Evolutionary conservation across 2,888 invertebrate species (phyloP), one percentile per base, ranked within the genome.

Genomic region (Creontiades dilutus): DNA sequence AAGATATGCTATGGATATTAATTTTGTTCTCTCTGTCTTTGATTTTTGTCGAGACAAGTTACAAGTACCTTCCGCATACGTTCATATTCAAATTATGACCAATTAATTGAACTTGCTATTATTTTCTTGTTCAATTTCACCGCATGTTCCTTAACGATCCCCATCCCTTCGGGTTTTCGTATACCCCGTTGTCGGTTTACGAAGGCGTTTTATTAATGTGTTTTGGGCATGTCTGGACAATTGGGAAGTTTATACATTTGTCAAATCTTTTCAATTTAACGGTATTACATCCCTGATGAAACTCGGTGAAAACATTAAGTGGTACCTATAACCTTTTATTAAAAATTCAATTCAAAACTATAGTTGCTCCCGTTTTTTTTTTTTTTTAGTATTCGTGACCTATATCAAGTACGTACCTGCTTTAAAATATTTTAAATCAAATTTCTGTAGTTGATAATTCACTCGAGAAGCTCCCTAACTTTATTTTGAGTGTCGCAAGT

Each of bases 401-500:
- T 23, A 23, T 68, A 68, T 23, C 68, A 68, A 68, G 68, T 52
- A 52, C 5, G 3, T 68, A 68, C 68, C 19, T 23, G 68, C 68
- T 68, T 68, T 68, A 23, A 2, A 68, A 23, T 68, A 23, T 68
- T 68, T 68, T 68, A 27, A 27, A 68, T 68, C 68, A 68, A 23
- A 16, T 52, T 37, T 52, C 52, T 12, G 68, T 68, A 68, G 68
- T 19, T 23, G 12, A 68, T n/a, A 61, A 16, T 19, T 23, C 68
- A 68, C 68, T 68, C 68, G 9, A 68, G 7, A 5, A 27, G 68
- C 19, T 68, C 68, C 23, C 16, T n/a, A 57, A 57, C 57, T 7
- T 57, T 37, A 37, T 57, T 52, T 68, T 27, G 23, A 68, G 68
- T 47, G 78, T 28, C 78, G 78, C 78, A 78, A 78, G 78, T 78